Base-by-base conservation (phyloP, 1,140 invertebrate genomes). In the Myzus persicae region DNA sequence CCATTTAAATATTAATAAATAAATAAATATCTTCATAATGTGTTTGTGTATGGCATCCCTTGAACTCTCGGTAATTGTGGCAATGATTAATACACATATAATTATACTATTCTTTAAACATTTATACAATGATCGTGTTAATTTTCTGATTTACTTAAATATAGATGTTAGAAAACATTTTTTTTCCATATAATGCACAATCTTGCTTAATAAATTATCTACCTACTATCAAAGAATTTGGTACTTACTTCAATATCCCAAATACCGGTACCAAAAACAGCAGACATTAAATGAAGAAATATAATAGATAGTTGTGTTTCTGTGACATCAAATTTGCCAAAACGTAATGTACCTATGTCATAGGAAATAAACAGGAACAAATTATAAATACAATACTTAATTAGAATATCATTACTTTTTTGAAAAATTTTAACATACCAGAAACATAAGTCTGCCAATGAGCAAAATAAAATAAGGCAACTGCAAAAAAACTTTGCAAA, bases 371-470 rank as follows among this genome's bases (percentile, higher is more conserved):
- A 38, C 36, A 48, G 84, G 46, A 48, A 81, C 7, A 24, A 11
- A 36, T 85, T 44, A 93, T 11, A 88, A 46, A 88, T 90, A 26
- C 18, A 26, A 14, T 54, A 90, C 6, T 59, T 81, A 67, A n/a
- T 93, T 67, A 20, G 42, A 93, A 59, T 40, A 26, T 1, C 18
- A 22, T 59, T 40, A 91, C 8, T 46, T 48, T 76, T 76, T 76
- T 76, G 5, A 76, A 76, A n/a, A 36, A n/a, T 20, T 59, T 42
- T 22, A 59, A 94, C 94, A 95, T 97, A 95, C 98, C 98, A 94
- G 98, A 99, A 42, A 99, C 99, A 96, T 99, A 99, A 0, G 99
- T 99, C 95, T 99, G 99, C 99, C 99, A 99, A 95, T 99, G 99
- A 5, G 99, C 99, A 95, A 98, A 98, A 95, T 99, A 99, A 96